Evolutionary conservation across 2,113 vertebrate genomes (phyloP).

Genomic region (Apteryx owenii): DNA sequence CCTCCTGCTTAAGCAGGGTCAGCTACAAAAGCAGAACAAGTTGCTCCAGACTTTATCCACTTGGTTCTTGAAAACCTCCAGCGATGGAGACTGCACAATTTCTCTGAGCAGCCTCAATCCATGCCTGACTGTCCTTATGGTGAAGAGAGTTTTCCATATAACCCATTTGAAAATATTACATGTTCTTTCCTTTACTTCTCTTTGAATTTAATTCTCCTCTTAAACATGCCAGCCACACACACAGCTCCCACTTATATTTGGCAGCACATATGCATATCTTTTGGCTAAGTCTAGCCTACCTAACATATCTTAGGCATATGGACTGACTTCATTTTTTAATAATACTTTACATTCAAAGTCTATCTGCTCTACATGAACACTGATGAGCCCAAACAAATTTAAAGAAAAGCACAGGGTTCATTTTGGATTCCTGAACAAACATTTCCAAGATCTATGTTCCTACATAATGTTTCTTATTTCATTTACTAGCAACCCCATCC

Average conservation of each 20-base stretch:
- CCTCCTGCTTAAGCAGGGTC: accelerated
- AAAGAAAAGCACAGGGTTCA: background rate
- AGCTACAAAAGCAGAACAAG: background rate
- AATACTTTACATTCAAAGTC: background rate
- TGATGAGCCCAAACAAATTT: background rate
- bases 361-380: background rate
- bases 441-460: background rate
- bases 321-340: background rate
- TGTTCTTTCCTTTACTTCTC: background rate
- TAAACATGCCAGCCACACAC: background rate
- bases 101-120: background rate
- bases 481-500: background rate
- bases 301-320: background rate
- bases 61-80: background rate
- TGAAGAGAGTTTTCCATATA: background rate
- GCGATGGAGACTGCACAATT: too few relatives aligned
- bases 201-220: background rate
- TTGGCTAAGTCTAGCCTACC: background rate
- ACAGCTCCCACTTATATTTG: background rate
- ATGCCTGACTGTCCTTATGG: background rate
- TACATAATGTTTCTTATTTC: background rate
- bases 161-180: background rate
- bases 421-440: background rate
- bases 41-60: background rate
- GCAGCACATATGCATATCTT: background rate